These are phyloP conservation scores for Drosophila eugracilis DNA, from an alignment of 1,140 invertebrate species.

Conservation along the genomic window DNA sequence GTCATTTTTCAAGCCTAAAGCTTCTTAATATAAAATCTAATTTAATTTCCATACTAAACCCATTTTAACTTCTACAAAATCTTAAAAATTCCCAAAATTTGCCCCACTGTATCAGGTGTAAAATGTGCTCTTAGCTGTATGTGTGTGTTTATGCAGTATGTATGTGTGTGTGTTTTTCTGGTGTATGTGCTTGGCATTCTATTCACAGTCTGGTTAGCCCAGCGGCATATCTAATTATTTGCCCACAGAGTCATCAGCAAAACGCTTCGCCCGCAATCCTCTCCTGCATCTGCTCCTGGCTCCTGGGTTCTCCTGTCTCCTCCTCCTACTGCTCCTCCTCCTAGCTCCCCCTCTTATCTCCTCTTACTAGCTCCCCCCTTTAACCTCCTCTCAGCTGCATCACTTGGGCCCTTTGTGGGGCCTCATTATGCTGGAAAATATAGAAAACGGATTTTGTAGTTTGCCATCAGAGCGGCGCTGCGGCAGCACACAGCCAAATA, in stretches of 20 bases:
- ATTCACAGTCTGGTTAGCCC: conserved; percentile 57
- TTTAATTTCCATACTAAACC: too few relatives aligned
- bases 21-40: too few relatives aligned
- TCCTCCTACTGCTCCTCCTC: neutral
- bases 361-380: too few relatives aligned
- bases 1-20: too few relatives aligned
- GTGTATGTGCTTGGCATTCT: conserved; percentile 40
- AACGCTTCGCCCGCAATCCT: conserved; percentile 16
- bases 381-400: too few relatives aligned
- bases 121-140: conserved; percentile 4
- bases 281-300: neutral
- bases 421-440: conserved; percentile 50
- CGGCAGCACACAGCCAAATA: conserved; percentile 7
- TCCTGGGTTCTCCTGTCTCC: too few relatives aligned
- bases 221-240: conserved; percentile 63
- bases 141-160: too few relatives aligned
- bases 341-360: too few relatives aligned
- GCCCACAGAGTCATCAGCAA: conserved; percentile 50
- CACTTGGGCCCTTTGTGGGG: conserved; percentile 3
- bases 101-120: conserved; percentile 17
- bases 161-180: neutral
- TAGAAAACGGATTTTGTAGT: conserved; percentile 52
- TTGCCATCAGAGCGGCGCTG: conserved; percentile 15
- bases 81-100: too few relatives aligned
- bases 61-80: too few relatives aligned